Evolutionary conservation across 2,888 invertebrate species (phyloP), one percentile per base, ranked within the genome.

Genomic region (Hypselothyrea guttata): DNA sequence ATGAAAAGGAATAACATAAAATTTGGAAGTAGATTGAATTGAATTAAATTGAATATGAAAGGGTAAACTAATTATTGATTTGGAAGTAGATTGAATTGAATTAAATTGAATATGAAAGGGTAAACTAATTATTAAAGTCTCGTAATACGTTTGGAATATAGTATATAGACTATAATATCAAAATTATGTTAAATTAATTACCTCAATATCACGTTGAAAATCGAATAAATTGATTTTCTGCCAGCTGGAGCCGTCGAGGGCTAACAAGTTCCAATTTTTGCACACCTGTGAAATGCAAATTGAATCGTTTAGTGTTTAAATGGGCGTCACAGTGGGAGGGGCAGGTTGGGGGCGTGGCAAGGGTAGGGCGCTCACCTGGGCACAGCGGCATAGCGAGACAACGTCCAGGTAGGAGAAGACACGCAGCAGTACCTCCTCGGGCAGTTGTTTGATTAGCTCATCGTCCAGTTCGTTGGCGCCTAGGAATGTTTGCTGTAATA

Each of bases 221-320:
- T 98, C 95, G 91, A 99, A 99, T 45, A 99, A 92, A 91, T 99
- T 98, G 88, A 99, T 98, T 90, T 97, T 93, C 91, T 99, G 99
- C 99, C 99, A 99, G 90, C 99, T 99, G 86, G 98, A 98, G 52
- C 99, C 99, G 90, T 99, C 99, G 79, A 99, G 92, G 11, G 99
- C 99, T 78, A 99, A 91, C 52, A 98, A 93, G 91, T 99, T 99
- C 99, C 99, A 99, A 90, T 95, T 92, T 91, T 96, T 95, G 71
- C 94, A 94, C 34, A 94, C 93, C 92, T 93, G 69, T 47, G 63
- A 34, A 16, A 22, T 11, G 4, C 1, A 8, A 13, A 34, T 13
- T 16, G 22, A 49, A 40, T 49, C 40, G 40, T 51, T 28, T 37
- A 15, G 12, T 37, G 35, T 33, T 38, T 16, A 11, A 18, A n/a